Evolutionary conservation across 2,888 invertebrate species (phyloP), one percentile per base, ranked within the genome.

Genomic region (Aplocera efformata): DNA sequence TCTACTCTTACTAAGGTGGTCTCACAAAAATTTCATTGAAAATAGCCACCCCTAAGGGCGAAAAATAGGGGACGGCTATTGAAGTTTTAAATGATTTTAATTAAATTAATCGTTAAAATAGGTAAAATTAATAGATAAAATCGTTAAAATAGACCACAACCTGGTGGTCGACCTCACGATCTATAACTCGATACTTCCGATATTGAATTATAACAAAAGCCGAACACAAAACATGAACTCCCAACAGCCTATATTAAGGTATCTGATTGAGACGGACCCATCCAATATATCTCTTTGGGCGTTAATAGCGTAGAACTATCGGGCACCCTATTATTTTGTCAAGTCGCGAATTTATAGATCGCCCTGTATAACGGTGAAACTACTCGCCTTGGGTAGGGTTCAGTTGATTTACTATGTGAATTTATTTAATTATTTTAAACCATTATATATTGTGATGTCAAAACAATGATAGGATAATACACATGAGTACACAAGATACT

Each of bases 301-400:
- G 86, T 88, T 86, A 88, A 88, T 86, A 81, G 85, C 81, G 68
- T 68, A 66, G 73, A 76, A 75, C 72, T 76, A 83, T 80, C 81
- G 78, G 62, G 70, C 72, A 72, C 68, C 78, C 85, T 85, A 88
- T 88, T 88, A 88, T 88, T 88, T 86, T 88, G 86, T 86, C 86
- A 85, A 84, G 85, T 65, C 54, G 69, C 68, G 71, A 76, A 88
- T 88, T 88, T 88, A 88, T 88, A 77, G 86, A 77, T 78, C 71
- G 72, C 57, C 59, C 67, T 60, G 57, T 52, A 43, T 81, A 88
- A 85, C 86, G 83, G 86, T 77, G 72, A 58, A 38, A 35, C 31
- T 7, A 29, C 34, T 36, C 35, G 51, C 45, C 48, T 48, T 43
- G 38, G 41, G 47, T 44, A 13, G 47, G 36, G 39, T 42, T 46